Evolutionary conservation across 2,113 vertebrate genomes (phyloP).

Genomic region (Chrysemys picta): DNA sequence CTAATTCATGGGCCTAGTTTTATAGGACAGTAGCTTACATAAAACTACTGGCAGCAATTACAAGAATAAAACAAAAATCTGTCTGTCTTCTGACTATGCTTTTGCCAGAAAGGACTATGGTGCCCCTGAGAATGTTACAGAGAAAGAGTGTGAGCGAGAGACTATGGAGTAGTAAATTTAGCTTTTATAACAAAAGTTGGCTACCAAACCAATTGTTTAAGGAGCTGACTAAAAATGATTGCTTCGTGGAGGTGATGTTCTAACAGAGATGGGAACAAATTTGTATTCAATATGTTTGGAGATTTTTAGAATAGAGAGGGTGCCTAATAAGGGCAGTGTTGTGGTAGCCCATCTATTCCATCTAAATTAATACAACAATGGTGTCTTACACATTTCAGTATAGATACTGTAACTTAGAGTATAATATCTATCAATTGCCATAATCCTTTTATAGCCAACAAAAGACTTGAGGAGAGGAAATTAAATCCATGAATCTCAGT

Average conservation of each 20-base stretch:
- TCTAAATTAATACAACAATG: not conserved
- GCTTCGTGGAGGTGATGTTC: not conserved
- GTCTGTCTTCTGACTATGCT: not conserved
- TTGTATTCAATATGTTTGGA: not conserved
- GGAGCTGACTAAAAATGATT: not conserved
- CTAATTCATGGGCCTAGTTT: not conserved
- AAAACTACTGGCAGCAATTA: not conserved
- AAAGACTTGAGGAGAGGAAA: not conserved
- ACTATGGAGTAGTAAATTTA: not conserved
- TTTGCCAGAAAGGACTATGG: not conserved
- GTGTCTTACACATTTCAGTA: not conserved
- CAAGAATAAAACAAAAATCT: not conserved
- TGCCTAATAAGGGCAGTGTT: not conserved
- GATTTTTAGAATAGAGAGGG: not conserved
- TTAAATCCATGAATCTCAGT: not conserved
- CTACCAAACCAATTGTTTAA: not conserved
- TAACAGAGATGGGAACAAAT: not conserved
- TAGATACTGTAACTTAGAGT: not conserved
- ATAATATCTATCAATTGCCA: not conserved
- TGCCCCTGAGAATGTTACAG: not conserved
- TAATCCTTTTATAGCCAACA: not conserved
- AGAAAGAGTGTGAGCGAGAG: not conserved
- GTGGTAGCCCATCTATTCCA: not conserved
- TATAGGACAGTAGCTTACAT: not conserved
- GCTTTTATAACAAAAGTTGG: not conserved